phyloP scores from a whole-genome alignment of 2,113 vertebrate species.

The Poeciliopsis retropinna region DNA sequence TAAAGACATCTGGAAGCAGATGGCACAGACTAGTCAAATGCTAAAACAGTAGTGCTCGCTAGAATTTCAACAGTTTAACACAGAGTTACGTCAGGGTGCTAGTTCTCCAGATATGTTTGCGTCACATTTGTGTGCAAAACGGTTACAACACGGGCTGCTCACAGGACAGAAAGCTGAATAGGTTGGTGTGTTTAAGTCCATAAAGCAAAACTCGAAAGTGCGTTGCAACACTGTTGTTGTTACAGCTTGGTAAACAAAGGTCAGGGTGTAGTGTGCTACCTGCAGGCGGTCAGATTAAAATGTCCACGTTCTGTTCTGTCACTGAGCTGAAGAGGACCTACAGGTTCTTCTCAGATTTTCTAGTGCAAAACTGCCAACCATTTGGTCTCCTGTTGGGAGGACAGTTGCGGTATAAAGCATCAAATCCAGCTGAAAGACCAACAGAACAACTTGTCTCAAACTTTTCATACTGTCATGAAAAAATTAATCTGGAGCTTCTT shows the following conservation, averaged over 20 bases:
- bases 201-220: conserved; percentile 7
- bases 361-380: conserved; percentile 59
- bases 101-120: conserved; percentile 42
- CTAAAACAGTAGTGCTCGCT: conserved; percentile 59
- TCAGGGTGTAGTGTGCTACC: conserved; percentile 45
- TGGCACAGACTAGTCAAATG: conserved; percentile 64
- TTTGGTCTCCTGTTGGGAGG: conserved; percentile 32
- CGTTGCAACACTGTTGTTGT: conserved; percentile 22
- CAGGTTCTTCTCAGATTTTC: conserved; percentile 36
- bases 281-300: conserved; percentile 29
- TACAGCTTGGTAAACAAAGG: conserved; percentile 53
- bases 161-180: conserved; percentile 40
- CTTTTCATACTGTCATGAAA: conserved; percentile 38
- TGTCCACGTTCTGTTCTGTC: conserved; percentile 13
- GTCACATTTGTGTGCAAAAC: conserved; percentile 37
- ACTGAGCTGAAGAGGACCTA: conserved; percentile 33
- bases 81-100: conserved; percentile 31
- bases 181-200: conserved; percentile 13
- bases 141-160: conserved; percentile 15
- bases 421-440: conserved; percentile 18
- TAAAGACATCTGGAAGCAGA: conserved; percentile 69
- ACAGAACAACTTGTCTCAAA: conserved; percentile 24
- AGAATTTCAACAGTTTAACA: conserved; percentile 44
- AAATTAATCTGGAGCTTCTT: conserved; percentile 27
- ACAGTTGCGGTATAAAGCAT: conserved; percentile 17